A percentile compares a stretch with the other conserved stretches of the same genome.
Evolutionary conservation across 2,113 vertebrate genomes (phyloP).

Genomic region (Emberiza fucata): DNA sequence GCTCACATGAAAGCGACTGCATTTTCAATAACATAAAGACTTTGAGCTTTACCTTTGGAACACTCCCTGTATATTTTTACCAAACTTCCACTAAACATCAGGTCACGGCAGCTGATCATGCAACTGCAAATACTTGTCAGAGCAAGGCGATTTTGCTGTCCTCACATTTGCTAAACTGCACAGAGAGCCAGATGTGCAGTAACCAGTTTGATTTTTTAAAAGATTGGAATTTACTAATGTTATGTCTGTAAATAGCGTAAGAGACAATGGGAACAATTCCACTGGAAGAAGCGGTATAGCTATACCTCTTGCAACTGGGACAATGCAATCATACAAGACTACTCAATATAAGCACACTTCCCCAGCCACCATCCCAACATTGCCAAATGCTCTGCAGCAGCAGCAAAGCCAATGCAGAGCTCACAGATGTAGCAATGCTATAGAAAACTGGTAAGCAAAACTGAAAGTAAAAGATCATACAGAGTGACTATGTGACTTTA

Average conservation of each 20-base stretch:
- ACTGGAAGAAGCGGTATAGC: background rate
- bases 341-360: background rate
- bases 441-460: background rate
- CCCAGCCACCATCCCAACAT: background rate
- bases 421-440: rapidly evolving
- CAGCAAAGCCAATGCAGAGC: background rate
- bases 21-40: background rate
- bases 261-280: background rate
- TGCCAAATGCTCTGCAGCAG: background rate
- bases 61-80: background rate
- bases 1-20: background rate
- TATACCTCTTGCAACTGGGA: background rate
- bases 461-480: background rate
- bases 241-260: background rate
- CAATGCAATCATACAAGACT: background rate
- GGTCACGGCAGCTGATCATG: background rate
- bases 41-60: background rate
- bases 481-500: background rate
- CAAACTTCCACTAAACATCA: background rate
- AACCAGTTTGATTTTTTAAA: background rate
- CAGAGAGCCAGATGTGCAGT: background rate
- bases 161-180: background rate
- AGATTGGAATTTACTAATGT: background rate
- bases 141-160: background rate
- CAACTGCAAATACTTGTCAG: background rate